A percentile compares a stretch with the other conserved stretches of the same genome.
Evolutionary conservation across 2,113 vertebrate genomes (phyloP).

Genomic region (Uria aalge): DNA sequence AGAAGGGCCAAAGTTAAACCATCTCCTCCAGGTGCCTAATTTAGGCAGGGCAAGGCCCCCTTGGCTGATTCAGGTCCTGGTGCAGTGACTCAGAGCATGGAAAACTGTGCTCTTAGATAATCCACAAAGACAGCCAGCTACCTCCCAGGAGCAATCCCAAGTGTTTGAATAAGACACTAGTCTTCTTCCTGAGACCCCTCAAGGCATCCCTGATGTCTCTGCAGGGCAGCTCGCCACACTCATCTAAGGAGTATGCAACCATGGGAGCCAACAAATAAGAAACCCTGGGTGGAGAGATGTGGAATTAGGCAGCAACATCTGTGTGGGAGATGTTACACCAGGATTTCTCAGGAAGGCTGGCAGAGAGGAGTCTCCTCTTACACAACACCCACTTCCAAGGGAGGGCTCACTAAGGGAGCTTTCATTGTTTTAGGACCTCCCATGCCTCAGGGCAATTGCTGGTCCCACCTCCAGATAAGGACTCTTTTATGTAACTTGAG

Average conservation of each 20-base stretch:
- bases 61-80: not conserved
- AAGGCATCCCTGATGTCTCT: not conserved
- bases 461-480: not conserved
- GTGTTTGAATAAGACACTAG: not conserved
- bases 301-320: not conserved
- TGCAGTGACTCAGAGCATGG: not conserved
- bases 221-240: accelerated
- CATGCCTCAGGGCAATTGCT: not conserved
- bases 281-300: not conserved
- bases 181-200: not conserved
- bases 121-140: not conserved
- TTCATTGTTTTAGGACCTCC: not conserved
- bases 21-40: not conserved
- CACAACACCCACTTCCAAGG: not conserved
- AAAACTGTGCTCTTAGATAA: not conserved
- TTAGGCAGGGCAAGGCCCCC: not conserved
- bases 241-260: not conserved
- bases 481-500: not conserved
- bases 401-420: not conserved
- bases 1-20: not conserved
- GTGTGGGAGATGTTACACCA: not conserved
- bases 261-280: not conserved
- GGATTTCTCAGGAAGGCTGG: not conserved
- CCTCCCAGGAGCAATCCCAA: not conserved
- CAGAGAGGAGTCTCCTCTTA: not conserved